A percentile compares a stretch with the other conserved stretches of the same genome.
Conservation (phyloP, 1,140 invertebrate species). For the Rhopalosiphum maidis region DNA sequence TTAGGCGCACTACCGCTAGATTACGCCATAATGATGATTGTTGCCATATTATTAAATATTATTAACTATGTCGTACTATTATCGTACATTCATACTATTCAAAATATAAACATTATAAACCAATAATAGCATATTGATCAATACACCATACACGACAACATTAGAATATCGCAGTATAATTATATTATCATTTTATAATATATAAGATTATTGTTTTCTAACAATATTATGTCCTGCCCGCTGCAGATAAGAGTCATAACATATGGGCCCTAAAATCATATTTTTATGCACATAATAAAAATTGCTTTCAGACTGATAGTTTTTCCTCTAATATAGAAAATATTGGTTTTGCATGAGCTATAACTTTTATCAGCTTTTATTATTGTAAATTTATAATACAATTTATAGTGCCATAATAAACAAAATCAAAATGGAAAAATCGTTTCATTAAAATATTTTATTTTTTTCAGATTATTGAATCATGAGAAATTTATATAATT, state of each 20-base stretch:
- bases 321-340: neutral
- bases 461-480: neutral
- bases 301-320: neutral
- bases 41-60: no score
- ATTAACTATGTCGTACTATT: no score
- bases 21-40: neutral
- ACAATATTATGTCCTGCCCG: neutral
- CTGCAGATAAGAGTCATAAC: neutral
- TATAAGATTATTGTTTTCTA: neutral
- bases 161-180: neutral
- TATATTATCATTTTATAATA: neutral
- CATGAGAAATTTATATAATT: neutral
- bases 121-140: no score
- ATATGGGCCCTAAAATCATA: neutral
- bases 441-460: neutral
- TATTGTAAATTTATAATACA: neutral
- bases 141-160: neutral
- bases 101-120: no score
- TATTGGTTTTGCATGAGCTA: neutral
- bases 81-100: no score
- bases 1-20: neutral
- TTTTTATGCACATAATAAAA: neutral
- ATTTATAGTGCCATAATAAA: neutral
- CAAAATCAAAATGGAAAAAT: neutral
- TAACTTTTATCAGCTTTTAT: neutral